A percentile compares a stretch with the other conserved stretches of the same genome.
phyloP scores from a whole-genome alignment of 2,113 vertebrate genomes.

The Mandrillus leucophaeus region DNA sequence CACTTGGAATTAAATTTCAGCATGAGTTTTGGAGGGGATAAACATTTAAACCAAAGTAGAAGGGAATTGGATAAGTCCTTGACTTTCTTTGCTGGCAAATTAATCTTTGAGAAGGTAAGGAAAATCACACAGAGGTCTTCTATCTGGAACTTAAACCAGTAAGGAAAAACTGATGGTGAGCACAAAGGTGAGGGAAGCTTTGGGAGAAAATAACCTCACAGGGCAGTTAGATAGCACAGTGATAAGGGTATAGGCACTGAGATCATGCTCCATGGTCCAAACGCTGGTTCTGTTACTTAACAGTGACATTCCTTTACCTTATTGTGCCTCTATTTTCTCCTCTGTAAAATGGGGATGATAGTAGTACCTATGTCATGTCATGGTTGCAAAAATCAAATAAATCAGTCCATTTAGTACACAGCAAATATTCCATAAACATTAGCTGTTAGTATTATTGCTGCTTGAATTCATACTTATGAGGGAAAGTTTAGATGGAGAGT shows the following conservation, averaged over 20 bases:
- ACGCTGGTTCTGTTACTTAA: neutral
- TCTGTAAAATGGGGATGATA: neutral
- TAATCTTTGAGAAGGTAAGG: neutral
- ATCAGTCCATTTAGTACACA: neutral
- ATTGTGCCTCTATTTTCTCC: neutral
- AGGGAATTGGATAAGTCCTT: neutral
- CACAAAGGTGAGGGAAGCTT: no score
- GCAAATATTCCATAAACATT: neutral
- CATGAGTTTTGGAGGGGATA: neutral
- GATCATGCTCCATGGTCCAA: neutral
- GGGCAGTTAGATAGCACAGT: neutral
- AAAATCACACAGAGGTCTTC: neutral
- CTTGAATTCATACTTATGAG: neutral
- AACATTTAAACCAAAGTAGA: neutral
- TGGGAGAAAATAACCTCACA: no score
- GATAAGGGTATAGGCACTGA: neutral
- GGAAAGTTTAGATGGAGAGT: neutral
- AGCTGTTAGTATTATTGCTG: no score
- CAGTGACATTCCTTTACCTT: neutral
- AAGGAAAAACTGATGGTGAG: neutral
- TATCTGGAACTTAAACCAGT: neutral
- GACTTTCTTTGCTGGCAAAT: neutral
- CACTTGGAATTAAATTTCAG: neutral
- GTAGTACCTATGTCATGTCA: neutral
- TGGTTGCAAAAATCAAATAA: neutral